Base-by-base conservation (phyloP, 1,140 invertebrate genomes). In the Drosophila grimshawi region DNA sequence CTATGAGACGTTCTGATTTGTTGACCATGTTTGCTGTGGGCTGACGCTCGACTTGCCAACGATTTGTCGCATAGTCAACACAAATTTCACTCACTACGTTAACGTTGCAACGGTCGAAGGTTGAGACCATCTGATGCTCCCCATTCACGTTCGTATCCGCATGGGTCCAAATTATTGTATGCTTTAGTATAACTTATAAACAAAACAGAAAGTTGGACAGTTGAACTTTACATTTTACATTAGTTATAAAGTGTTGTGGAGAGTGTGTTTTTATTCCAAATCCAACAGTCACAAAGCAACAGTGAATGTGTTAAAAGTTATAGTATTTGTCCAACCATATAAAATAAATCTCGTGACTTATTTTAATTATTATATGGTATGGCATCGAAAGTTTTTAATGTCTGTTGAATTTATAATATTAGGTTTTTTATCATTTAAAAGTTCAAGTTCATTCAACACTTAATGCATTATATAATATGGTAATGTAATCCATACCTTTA, bases 51-150 rank as follows among this genome's bases (percentile, higher is more conserved):
- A 85, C 62, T 75, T 85, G 81, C 67, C 82, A 86, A 79, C 82
- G 83, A 86, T 86, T 86, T 86, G 82, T 86, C 83, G 82, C 82
- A 78, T 63, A 86, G 82, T 86, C 83, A 86, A 86, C 82, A 86
- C 83, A 88, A 82, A 75, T 75, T 75, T 75, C 11, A 60, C 49
- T 65, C 55, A 55, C 60, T 75, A 6, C 55, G 33, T 35, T 68
- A 33, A 37, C 60, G 39, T 43, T 43, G 10, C 39, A 39, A 81
- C 78, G 68, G 41, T 66, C 60, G 67, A 86, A 86, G 75, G 78
- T 76, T 86, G 65, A 57, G 49, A 43, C 55, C 72, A 74, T 68
- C 64, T 56, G 60, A 57, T 65, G 72, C 39, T n/a, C 39, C 39
- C 3, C n/a, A 4, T 78, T 35, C 51, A 55, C 63, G 49, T 51